A percentile compares a stretch with the other conserved stretches of the same genome.
These are phyloP conservation scores for Zosterops hypoxanthus DNA, from an alignment of 2,113 vertebrate genomes.

Conservation along the genomic window DNA sequence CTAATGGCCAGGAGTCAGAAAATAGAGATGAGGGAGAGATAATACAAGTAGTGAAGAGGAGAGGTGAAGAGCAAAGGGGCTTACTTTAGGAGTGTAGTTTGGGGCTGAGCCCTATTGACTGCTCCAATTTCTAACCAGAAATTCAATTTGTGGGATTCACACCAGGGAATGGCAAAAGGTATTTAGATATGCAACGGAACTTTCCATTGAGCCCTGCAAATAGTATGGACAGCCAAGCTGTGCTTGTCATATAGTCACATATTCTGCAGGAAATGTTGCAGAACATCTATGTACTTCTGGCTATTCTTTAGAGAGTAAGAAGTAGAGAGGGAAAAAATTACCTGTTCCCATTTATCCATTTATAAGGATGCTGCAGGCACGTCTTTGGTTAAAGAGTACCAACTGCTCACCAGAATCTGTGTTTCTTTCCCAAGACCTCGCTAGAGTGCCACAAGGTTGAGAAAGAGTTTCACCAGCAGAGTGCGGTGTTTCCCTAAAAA, in stretches of 20 bases:
- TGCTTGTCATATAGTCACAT: neutral
- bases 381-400: neutral
- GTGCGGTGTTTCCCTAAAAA: conserved; percentile 47
- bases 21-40: neutral
- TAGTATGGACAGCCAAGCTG: neutral
- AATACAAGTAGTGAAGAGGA: accelerated
- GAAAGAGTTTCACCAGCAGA: conserved; percentile 41
- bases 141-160: neutral
- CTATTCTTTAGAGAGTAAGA: neutral
- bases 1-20: conserved; percentile 12
- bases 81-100: neutral
- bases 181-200: neutral
- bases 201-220: neutral
- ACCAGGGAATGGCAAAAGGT: neutral
- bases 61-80: neutral
- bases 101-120: neutral
- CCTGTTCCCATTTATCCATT: accelerated
- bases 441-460: accelerated
- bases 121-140: neutral
- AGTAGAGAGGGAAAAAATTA: neutral
- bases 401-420: neutral
- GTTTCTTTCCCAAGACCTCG: neutral
- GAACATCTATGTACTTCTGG: neutral
- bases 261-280: neutral
- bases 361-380: neutral